Base-by-base conservation (phyloP, 2,113 vertebrate genomes). In the Argyrosomus japonicus region DNA sequence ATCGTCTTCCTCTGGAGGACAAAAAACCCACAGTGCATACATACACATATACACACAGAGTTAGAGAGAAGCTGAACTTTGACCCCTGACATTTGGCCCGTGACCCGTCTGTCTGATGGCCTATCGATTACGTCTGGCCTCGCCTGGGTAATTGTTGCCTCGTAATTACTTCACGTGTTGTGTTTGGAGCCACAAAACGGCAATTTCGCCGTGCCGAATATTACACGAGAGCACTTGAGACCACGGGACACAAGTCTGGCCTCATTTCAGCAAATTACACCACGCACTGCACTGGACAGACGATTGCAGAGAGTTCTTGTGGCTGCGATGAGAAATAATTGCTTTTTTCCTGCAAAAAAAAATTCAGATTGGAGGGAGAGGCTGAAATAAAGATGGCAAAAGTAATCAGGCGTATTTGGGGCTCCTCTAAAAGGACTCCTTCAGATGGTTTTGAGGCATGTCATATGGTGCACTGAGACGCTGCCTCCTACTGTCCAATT, bases 41-140 rank as follows among this genome's bases (percentile, higher is more conserved):
- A 76, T 54, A 71, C 84, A 82, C 85, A 86, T 82, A 77, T 62
- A 81, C 80, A 84, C 85, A 76, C 57, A 67, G 69, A 84, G 71
- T 83, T 62, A 68, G 51, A 85, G 80, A 83, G 87, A 77, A 73
- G 81, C 79, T 89, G 90, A 94, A 87, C 95, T 88, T 73, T 94
- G 89, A 93, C 90, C 86, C 69, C 70, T 93, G 94, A 94, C 92
- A 89, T 92, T 61, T 88, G 90, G 72, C 89, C 82, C 64, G 40
- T 91, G 94, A 94, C 93, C 94, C 74, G 45, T 90, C 90, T 95
- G 95, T 96, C 95, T 95, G 95, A 95, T 94, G 94, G 91, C 94
- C 94, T 95, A 96, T 96, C 85, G 95, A 96, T 95, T 95, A 89
- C 72, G 95, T 96, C 95, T 96, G 94, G 94, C 90, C 84, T 75